phyloP scores from a whole-genome alignment of 1,140 invertebrate species.

The Plectrocnemia conspersa region DNA sequence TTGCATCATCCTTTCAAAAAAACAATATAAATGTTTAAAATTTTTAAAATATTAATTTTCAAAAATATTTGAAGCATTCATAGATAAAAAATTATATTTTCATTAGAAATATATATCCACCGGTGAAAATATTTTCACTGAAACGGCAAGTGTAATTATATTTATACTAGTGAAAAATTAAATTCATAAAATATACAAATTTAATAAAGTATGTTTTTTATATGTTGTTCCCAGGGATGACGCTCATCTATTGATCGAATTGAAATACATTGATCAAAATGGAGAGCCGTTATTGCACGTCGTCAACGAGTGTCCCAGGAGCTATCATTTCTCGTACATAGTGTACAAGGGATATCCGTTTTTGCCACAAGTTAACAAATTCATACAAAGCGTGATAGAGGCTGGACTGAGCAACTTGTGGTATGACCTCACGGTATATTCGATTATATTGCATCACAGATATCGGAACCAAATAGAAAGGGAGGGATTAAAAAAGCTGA shows the following conservation, averaged over 20 bases:
- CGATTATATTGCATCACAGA: conserved; percentile 20
- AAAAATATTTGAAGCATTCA: background rate
- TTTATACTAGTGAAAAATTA: background rate
- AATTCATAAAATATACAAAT: background rate
- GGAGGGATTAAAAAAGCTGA: conserved; percentile 26
- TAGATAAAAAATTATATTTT: background rate
- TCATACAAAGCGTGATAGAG: conserved; percentile 26
- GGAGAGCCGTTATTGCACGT: conserved; percentile 41
- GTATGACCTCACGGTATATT: conserved; percentile 33
- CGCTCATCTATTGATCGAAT: conserved; percentile 29
- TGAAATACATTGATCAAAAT: conserved; percentile 30
- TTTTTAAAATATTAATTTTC: no score
- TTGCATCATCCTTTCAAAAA: no score
- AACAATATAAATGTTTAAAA: no score
- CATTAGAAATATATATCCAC: no score
- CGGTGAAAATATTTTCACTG: background rate
- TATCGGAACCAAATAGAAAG: background rate
- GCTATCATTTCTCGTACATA: conserved; percentile 42
- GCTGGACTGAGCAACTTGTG: conserved; percentile 30
- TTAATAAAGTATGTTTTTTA: background rate
- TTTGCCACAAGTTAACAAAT: conserved; percentile 34
- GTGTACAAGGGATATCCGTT: conserved; percentile 37
- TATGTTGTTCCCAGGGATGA: conserved; percentile 31
- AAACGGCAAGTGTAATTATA: background rate
- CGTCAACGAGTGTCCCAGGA: conserved; percentile 44